Base-by-base conservation (phyloP, 2,888 invertebrate species). In the Maniola hyperantus region DNA sequence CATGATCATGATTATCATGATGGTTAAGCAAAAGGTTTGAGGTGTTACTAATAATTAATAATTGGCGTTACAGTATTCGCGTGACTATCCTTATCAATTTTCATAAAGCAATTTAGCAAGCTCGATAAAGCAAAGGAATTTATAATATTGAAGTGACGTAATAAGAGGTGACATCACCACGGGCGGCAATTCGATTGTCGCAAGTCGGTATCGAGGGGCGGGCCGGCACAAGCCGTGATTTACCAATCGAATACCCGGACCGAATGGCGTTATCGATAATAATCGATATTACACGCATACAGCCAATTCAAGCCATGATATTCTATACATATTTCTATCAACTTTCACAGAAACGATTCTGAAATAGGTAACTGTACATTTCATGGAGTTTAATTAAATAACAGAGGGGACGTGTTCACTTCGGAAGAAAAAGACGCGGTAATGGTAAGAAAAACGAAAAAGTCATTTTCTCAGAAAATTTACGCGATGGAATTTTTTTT, bases 191-290 rank as follows among this genome's bases (percentile, higher is more conserved):
- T 61, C 73, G 82, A 83, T 85, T 87, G 87, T 85, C 83, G 84
- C 79, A 83, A 81, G 77, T 77, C 75, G 78, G 75, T 76, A 82
- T 84, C 80, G 75, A 71, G 71, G 69, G 69, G 69, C 66, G 69
- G 71, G 63, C 62, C 69, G 66, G 69, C 65, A 62, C 66, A 63
- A 83, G 82, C 82, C 75, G 85, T 88, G 89, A 89, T 88, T 88
- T 89, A 88, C 88, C 87, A 82, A 87, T 85, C 83, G 82, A 88
- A 86, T 85, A 83, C 83, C 80, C 81, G 78, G 83, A 83, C 83
- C 83, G 79, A 84, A 83, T 76, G 76, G 80, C 80, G 81, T 81
- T 86, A 87, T 82, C 80, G 77, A 79, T 82, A 64, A 66, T 55
- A 53, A 59, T 66, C 51, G 80, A 59, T 63, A 46, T 63, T 36